These are phyloP conservation scores for Sitta carolinensis DNA, from an alignment of 2,797 vertebrate species.

Conservation along the genomic window DNA sequence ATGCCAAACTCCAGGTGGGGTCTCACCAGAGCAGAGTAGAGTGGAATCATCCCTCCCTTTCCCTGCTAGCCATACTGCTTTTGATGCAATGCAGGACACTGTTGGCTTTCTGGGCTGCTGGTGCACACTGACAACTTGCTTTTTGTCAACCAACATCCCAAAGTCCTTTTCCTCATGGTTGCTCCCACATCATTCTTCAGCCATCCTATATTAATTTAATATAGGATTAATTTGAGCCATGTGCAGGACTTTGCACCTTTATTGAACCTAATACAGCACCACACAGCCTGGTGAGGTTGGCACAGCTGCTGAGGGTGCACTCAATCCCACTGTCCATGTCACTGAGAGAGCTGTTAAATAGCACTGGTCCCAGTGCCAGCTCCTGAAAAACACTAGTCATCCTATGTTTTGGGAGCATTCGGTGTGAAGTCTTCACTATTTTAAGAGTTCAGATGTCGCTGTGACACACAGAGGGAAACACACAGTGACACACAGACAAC, in stretches of 20 bases:
- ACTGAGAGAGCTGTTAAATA: neutral
- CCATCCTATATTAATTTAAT: neutral
- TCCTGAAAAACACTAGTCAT: neutral
- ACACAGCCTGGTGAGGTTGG: fast-evolving
- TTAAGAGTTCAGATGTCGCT: neutral
- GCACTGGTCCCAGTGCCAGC: neutral
- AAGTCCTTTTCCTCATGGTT: neutral
- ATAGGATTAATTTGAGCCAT: neutral
- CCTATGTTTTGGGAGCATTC: neutral
- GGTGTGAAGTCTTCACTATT: neutral
- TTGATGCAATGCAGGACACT: neutral
- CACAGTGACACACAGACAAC: no score
- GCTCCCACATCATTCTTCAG: neutral
- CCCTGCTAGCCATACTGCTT: neutral
- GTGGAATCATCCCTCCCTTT: neutral
- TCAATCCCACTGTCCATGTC: neutral
- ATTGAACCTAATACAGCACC: neutral
- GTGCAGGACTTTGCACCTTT: neutral
- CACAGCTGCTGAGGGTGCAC: neutral
- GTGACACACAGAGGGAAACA: no score
- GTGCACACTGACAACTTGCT: no score
- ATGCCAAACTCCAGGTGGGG: neutral
- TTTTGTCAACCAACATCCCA: no score
- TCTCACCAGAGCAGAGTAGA: neutral
- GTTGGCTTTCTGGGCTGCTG: no score